Conservation (phyloP, 2,797 vertebrate species). For the Falco cherrug region DNA sequence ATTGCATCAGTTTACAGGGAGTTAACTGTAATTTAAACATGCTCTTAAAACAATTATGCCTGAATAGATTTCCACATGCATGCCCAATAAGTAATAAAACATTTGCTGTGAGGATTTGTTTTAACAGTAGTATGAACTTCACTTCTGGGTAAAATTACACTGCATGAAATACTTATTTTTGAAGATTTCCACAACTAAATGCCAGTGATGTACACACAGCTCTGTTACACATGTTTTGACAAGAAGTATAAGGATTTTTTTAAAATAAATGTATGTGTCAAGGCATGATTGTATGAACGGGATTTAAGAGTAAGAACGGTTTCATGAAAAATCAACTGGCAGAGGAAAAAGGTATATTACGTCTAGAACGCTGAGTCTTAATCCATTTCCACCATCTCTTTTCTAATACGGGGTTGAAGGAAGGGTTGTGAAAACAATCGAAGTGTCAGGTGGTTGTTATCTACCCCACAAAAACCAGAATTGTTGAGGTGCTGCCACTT, state of each 20-base stretch:
- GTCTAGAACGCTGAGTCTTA: neutral
- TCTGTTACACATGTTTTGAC: constrained; percentile 24
- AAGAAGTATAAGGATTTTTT: neutral
- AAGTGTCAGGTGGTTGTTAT: neutral
- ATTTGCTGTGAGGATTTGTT: constrained; percentile 1
- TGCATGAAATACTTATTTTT: constrained; percentile 16
- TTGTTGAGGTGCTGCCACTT: neutral
- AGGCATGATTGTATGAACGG: constrained; percentile 19
- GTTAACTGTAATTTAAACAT: constrained; percentile 31
- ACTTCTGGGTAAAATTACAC: constrained; percentile 23
- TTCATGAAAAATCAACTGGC: constrained; percentile 18
- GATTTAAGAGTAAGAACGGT: constrained; percentile 18
- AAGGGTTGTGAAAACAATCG: neutral
- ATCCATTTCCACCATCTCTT: neutral
- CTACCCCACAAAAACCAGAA: neutral
- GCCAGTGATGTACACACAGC: neutral
- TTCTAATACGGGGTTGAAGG: neutral
- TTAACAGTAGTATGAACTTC: neutral
- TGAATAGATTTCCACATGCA: neutral
- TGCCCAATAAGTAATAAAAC: neutral
- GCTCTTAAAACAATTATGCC: constrained; percentile 9
- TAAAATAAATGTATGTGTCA: neutral
- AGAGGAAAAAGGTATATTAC: neutral
- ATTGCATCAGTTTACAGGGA: constrained; percentile 15
- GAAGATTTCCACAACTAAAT: constrained; percentile 34